phyloP scores from a whole-genome alignment of 2,113 vertebrate genomes.

The Marmota monax region DNA sequence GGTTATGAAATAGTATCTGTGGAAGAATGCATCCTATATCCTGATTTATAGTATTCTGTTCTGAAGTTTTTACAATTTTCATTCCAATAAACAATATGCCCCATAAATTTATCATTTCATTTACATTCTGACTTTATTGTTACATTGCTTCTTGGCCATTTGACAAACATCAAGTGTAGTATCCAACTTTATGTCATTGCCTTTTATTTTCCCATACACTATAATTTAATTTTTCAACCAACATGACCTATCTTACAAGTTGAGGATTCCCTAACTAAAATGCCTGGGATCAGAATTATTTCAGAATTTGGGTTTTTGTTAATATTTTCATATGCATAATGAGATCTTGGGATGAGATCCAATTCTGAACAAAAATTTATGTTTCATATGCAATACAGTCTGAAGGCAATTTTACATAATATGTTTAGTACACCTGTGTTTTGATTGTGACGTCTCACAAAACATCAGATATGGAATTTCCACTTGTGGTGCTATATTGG shows the following conservation, averaged over 20 bases:
- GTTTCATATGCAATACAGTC: background rate
- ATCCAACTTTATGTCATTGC: background rate
- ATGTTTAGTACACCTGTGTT: background rate
- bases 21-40: background rate
- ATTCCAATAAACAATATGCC: conserved; percentile 3
- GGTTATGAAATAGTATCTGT: background rate
- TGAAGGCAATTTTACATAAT: background rate
- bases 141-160: background rate
- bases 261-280: background rate
- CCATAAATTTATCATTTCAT: background rate
- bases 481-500: background rate
- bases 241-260: background rate
- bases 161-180: too few species aligned
- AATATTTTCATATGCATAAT: background rate
- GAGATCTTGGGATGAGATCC: background rate
- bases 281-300: background rate
- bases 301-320: background rate
- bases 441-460: background rate
- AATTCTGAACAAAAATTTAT: background rate
- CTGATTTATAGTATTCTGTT: conserved; percentile 6
- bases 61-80: conserved; percentile 30
- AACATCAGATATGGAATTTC: background rate
- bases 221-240: background rate
- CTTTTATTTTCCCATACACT: background rate
- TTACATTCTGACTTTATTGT: background rate